Evolutionary conservation across 1,140 invertebrate genomes (phyloP), one percentile per base, ranked within the genome.

Genomic region (Dreissena polymorpha): DNA sequence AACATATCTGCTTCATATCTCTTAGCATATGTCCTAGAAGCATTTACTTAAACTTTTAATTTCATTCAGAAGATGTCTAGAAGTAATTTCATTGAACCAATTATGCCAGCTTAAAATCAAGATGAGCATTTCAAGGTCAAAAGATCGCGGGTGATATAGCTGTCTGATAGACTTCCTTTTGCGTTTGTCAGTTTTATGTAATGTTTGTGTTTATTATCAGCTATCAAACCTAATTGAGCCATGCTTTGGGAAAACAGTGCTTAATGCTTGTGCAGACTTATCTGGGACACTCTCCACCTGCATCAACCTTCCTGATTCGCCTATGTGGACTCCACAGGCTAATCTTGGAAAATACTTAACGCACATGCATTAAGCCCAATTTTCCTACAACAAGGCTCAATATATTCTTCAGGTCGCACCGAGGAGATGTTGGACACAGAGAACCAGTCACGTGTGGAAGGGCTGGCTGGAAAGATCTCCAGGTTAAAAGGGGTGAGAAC

Each of bases 391-490:
- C n/a, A n/a, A n/a, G n/a, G n/a, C n/a, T n/a, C n/a, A n/a, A n/a
- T n/a, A 60, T 3, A 27, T 53, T 39, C 63, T 80, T 49, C 71
- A 82, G 79, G 60, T 18, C 29, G 79, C 67, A 86, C 88, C 51
- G 89, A 90, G 68, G 91, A 90, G 67, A 89, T 90, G 81, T 68
- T 92, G 72, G 91, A 92, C 65, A 71, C 84, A 65, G 90, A 92
- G 79, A 92, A 92, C 79, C 90, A 91, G 76, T 68, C 84, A 14
- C 64, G 87, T 21, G 89, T 90, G 27, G 87, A 90, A 69, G 88
- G 89, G n/a, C 81, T 92, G 23, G 86, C 90, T 14, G 85, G 83
- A 53, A 92, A 92, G 83, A 88, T 92, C n/a, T 89, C 89, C 27
- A 83, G 90, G 64, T 80, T 92, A 27, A 91, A 89, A 88, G 87